phyloP scores from a whole-genome alignment of 1,140 invertebrate species.

The Trichoplusia ni region DNA sequence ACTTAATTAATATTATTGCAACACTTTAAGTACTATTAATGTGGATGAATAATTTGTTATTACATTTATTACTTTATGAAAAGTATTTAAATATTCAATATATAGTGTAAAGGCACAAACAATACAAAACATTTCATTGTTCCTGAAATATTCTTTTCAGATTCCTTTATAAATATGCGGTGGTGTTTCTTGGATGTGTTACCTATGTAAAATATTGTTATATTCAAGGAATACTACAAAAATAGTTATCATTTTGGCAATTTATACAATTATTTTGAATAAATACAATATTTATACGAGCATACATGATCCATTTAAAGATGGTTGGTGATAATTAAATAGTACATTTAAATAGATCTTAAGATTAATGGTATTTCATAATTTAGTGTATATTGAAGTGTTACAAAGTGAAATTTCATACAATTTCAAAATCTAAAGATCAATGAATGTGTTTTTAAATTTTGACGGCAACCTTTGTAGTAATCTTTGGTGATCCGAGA shows the following conservation, averaged over 20 bases:
- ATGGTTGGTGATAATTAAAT: slow-evolving; percentile 34
- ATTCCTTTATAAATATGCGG: slow-evolving; percentile 40
- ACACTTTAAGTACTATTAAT: slow-evolving; percentile 55
- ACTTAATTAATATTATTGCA: slow-evolving; percentile 51
- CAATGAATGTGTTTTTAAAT: slow-evolving; percentile 50
- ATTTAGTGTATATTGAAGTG: slow-evolving; percentile 64
- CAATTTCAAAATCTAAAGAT: slow-evolving; percentile 54
- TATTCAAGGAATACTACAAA: slow-evolving; percentile 71
- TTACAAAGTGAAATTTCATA: slow-evolving; percentile 69
- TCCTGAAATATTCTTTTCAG: slow-evolving; percentile 42
- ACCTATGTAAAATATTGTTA: slow-evolving; percentile 62
- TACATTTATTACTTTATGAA: slow-evolving; percentile 34
- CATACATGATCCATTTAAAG: slow-evolving; percentile 20
- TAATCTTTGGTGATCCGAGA: slow-evolving; percentile 73
- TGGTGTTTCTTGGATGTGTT: slow-evolving; percentile 43
- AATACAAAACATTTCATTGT: slow-evolving; percentile 59
- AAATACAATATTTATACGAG: slow-evolving; percentile 46
- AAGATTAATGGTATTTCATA: slow-evolving; percentile 28
- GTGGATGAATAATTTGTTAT: slow-evolving; percentile 20
- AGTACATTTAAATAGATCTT: slow-evolving; percentile 35
- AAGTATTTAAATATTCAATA: slow-evolving; percentile 61
- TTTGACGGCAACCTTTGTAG: slow-evolving; percentile 73
- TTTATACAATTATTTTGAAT: slow-evolving; percentile 61
- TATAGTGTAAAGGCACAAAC: slow-evolving; percentile 74
- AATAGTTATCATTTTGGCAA: slow-evolving; percentile 75